These are phyloP conservation scores for Ammospiza nelsoni DNA, from an alignment of 2,113 vertebrate species.

Conservation along the genomic window DNA sequence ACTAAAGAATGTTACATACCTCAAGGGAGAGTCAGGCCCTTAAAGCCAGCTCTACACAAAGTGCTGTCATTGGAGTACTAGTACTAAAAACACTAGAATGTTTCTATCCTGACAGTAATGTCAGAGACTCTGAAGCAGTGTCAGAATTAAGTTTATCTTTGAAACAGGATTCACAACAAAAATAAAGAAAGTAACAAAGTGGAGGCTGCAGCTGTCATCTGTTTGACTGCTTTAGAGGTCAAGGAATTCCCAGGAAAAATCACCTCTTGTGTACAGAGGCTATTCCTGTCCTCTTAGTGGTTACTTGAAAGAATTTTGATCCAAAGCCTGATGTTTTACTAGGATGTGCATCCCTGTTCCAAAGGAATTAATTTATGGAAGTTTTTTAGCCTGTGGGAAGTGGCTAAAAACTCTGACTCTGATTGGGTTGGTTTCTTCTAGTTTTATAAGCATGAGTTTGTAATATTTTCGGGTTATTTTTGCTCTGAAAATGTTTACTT, in stretches of 20 bases:
- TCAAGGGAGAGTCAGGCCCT: background rate
- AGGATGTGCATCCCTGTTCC: background rate
- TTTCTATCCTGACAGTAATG: background rate
- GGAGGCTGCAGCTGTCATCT: background rate
- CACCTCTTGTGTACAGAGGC: background rate
- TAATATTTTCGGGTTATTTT: background rate
- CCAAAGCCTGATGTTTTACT: background rate
- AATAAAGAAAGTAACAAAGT: background rate
- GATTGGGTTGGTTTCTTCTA: accelerated
- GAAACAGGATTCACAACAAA: background rate
- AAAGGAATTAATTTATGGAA: background rate
- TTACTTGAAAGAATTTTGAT: background rate
- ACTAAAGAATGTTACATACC: background rate
- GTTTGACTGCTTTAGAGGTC: background rate
- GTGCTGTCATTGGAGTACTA: background rate
- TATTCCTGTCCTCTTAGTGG: background rate
- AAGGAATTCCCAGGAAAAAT: background rate
- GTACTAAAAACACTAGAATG: background rate
- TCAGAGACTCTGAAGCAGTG: background rate
- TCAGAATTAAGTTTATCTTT: background rate
- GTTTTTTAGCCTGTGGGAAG: background rate
- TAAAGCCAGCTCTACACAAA: background rate
- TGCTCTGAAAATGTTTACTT: background rate
- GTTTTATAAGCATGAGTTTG: background rate
- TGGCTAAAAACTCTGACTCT: background rate